These are phyloP conservation scores for Stylophora pistillata DNA, from an alignment of 64 coral and sea anemone species.

Conservation along the genomic window DNA sequence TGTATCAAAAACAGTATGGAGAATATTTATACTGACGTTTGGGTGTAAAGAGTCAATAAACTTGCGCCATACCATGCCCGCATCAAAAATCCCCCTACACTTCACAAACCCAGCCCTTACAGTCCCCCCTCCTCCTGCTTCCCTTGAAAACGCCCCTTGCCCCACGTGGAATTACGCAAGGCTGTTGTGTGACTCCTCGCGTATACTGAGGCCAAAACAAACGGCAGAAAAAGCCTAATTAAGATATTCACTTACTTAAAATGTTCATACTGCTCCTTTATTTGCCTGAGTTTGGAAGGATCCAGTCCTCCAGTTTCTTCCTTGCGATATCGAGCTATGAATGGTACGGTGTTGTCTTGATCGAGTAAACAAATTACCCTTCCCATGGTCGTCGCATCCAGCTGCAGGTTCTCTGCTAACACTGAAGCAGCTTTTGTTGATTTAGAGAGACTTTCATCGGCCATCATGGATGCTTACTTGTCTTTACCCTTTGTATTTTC, in stretches of 20 bases:
- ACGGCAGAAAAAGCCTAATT: background rate
- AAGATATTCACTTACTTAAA: constrained; percentile 42
- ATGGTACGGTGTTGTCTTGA: constrained; percentile 86
- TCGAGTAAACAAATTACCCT: constrained; percentile 69
- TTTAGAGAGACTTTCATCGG: background rate
- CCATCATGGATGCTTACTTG: background rate
- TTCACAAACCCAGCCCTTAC: too few relatives aligned
- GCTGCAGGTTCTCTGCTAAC: constrained; percentile 52
- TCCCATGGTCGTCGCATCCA: constrained; percentile 11
- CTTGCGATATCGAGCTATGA: constrained; percentile 95
- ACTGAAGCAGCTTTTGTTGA: constrained; percentile 1
- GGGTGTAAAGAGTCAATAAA: too few relatives aligned
- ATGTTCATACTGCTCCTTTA: constrained; percentile 64
- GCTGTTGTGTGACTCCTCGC: too few relatives aligned
- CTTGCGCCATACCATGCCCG: too few relatives aligned
- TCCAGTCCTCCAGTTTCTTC: constrained; percentile 78
- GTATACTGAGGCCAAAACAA: background rate
- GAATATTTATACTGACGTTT: too few relatives aligned
- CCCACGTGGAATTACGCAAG: too few relatives aligned
- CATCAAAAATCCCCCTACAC: too few relatives aligned
- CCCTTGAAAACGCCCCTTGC: too few relatives aligned
- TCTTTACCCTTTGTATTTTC: background rate
- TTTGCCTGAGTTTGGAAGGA: constrained; percentile 61
- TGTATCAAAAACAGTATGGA: too few relatives aligned
- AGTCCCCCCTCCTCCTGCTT: too few relatives aligned